Evolutionary conservation across 2,113 vertebrate species (phyloP), one percentile per base, ranked within the genome.

Genomic region (Todiramphus saurophagus): DNA sequence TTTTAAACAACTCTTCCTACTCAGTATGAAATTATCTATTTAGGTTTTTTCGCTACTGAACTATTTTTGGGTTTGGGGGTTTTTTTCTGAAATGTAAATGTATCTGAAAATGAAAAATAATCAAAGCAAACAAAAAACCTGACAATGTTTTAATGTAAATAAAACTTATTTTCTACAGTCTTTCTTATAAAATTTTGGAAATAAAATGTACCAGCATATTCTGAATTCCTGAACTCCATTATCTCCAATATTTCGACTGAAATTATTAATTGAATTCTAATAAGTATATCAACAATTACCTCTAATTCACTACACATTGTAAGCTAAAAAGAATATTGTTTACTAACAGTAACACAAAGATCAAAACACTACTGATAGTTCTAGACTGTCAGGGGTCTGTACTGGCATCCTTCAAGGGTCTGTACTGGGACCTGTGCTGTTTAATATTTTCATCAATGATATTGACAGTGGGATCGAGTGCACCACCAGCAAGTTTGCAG

Each of bases 121-220:
- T 75, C 10, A 17, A 63, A 11, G 2, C 33, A 50, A 64, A 37
- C 5, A 73, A 43, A 77, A 55, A 14, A 1, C 0, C 1, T 81
- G 39, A 25, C 2, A 35, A 41, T 76, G 63, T 56, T 43, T 2
- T 64, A 64, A 62, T 10, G 28, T 55, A 72, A 72, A 88, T 20
- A 41, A 77, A 63, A 21, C 3, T 1, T 5, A n/a, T 4, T 59
- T 70, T 67, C n/a, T 50, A 11, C 6, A 39, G 1, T 27, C 1
- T n/a, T 41, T 87, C 2, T 11, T 66, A 53, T 10, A 50, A 25
- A 64, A 66, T 30, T 63, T 31, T 53, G 3, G 8, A 92, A 88
- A 51, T 46, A 25, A 79, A 80, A 5, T 51, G 8, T 20, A 11
- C 7, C 3, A 51, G 7, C 2, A 39, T 18, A 9, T 27, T 94